A percentile compares a stretch with the other conserved stretches of the same genome.
phyloP scores from a whole-genome alignment of 2,888 invertebrate species.

The Xanthia icteritia region DNA sequence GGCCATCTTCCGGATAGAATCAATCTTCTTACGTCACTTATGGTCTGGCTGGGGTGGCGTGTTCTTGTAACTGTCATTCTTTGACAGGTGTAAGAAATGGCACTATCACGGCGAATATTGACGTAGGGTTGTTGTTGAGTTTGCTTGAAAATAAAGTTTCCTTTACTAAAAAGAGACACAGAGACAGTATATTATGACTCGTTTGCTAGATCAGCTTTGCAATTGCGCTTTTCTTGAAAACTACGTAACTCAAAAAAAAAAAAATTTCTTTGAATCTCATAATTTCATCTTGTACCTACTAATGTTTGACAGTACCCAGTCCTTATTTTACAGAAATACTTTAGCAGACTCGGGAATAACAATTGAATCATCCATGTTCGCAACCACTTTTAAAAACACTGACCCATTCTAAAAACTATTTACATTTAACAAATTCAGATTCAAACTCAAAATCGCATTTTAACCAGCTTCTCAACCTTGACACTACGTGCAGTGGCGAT shows the following conservation, averaged over 20 bases:
- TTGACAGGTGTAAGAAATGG: too few species aligned
- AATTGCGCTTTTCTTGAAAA: not conserved
- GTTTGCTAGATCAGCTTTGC: not conserved
- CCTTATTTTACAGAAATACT: not conserved
- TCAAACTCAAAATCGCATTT: slow-evolving; percentile 1
- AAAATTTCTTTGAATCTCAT: not conserved
- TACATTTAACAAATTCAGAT: not conserved
- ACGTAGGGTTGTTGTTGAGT: too few species aligned
- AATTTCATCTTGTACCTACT: not conserved
- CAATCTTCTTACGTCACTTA: slow-evolving; percentile 13
- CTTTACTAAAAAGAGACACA: not conserved
- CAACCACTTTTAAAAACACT: not conserved
- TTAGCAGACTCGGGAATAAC: not conserved
- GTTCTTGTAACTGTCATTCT: not conserved
- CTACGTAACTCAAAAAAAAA: too few species aligned
- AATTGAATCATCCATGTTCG: not conserved
- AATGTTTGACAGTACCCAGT: not conserved
- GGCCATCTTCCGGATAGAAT: slow-evolving; percentile 18
- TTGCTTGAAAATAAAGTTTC: too few species aligned
- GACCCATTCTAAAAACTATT: not conserved
- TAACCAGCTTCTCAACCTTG: slow-evolving; percentile 32
- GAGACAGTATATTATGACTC: not conserved
- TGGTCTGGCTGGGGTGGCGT: not conserved
- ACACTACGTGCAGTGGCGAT: slow-evolving; percentile 33
- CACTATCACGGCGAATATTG: too few species aligned